A percentile compares a stretch with the other conserved stretches of the same genome.
Conservation (phyloP, 2,888 invertebrate species). For the Aquatica leii region DNA sequence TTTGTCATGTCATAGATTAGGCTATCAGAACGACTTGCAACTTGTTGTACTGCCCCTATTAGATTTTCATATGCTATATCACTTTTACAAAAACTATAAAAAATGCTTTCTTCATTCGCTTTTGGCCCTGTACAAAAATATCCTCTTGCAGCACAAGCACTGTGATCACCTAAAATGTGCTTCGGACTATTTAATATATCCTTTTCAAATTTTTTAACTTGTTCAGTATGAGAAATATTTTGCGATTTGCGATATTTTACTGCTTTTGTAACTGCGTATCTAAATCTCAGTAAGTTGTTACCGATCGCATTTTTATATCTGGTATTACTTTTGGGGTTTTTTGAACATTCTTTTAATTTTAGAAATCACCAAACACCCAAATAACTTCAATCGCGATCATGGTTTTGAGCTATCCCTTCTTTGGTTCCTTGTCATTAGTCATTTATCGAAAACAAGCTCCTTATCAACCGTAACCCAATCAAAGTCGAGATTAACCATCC, state of each 20-base stretch:
- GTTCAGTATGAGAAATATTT: neutral
- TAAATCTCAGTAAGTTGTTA: conserved; percentile 1
- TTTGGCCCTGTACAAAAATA: neutral
- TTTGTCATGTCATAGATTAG: conserved; percentile 9
- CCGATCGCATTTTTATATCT: neutral
- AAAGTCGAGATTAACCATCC: too few relatives aligned
- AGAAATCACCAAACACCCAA: too few relatives aligned
- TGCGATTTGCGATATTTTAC: conserved; percentile 1
- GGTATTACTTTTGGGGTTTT: neutral
- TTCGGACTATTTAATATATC: neutral
- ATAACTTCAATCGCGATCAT: too few relatives aligned
- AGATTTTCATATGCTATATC: too few relatives aligned
- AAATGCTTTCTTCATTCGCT: neutral
- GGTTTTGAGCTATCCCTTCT: too few relatives aligned
- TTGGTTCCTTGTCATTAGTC: too few relatives aligned
- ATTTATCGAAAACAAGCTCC: too few relatives aligned
- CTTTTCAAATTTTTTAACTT: conserved; percentile 6
- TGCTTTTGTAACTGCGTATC: neutral
- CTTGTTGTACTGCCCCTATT: neutral
- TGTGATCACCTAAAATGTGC: neutral
- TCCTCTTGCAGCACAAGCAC: neutral
- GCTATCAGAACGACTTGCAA: neutral
- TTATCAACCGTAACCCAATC: too few relatives aligned
- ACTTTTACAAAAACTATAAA: neutral
- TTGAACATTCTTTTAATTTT: conserved; percentile 6